phyloP scores from a whole-genome alignment of 2,797 vertebrate species.

The Sciurus carolinensis region DNA sequence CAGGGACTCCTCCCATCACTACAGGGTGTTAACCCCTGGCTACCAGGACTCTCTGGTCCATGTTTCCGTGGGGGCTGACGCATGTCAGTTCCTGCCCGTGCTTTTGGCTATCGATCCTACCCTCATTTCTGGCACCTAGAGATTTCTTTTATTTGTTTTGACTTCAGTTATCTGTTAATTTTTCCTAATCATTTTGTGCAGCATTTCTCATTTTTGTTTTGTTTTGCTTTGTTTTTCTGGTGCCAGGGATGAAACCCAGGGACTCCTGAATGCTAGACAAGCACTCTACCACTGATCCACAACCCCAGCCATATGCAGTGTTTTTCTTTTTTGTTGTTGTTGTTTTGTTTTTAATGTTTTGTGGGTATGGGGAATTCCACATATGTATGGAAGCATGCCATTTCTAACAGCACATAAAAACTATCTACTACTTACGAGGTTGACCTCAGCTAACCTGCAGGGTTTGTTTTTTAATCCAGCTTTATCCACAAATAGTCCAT shows the following conservation, averaged over 20 bases:
- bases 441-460: conserved; percentile 7
- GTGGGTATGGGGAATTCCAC: background rate
- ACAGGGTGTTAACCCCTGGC: background rate
- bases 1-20: background rate
- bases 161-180: background rate
- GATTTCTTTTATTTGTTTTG: background rate
- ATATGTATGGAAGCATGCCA: background rate
- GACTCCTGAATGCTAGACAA: no score
- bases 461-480: conserved; percentile 62
- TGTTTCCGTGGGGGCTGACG: background rate
- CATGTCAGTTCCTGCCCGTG: background rate
- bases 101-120: background rate
- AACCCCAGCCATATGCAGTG: background rate
- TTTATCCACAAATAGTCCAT: conserved; percentile 69
- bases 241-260: no score
- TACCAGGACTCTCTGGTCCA: rapidly evolving
- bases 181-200: background rate
- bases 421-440: background rate
- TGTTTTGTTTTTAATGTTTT: no score
- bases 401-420: background rate
- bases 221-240: background rate
- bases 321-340: background rate
- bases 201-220: background rate
- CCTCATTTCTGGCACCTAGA: background rate
- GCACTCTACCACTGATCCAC: background rate